Conservation (phyloP, 1,140 invertebrate species). For the Philotrypesis tridentata region DNA sequence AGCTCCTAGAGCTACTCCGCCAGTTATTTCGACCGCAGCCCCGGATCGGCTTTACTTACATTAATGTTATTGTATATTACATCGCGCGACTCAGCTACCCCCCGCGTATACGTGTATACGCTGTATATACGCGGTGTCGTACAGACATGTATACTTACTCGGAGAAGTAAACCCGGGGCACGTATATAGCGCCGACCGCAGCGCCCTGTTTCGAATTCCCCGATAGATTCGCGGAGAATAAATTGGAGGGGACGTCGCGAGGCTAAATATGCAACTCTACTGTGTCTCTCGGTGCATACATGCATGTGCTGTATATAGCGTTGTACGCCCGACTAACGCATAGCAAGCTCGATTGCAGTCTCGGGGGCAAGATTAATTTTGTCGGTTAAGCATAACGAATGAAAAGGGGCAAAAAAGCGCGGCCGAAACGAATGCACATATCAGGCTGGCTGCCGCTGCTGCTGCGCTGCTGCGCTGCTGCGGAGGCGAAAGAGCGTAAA, state of each 20-base stretch:
- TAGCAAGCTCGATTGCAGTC: background rate
- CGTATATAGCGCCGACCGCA: no score
- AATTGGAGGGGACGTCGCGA: background rate
- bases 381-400: conserved; percentile 8
- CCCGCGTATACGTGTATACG: background rate
- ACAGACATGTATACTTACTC: no score
- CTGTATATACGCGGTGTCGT: no score
- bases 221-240: background rate
- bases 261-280: background rate
- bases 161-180: no score
- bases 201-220: background rate
- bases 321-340: no score
- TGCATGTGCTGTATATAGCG: background rate
- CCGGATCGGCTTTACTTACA: conserved; percentile 54
- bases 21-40: conserved; percentile 25
- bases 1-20: conserved; percentile 49
- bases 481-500: conserved; percentile 12
- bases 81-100: conserved; percentile 51
- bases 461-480: no score
- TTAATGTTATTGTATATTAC: conserved; percentile 68
- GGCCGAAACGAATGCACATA: background rate
- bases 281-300: background rate
- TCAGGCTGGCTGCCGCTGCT: background rate
- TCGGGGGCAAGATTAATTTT: conserved; percentile 17
- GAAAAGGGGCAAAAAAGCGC: background rate